Base-by-base conservation (phyloP, 2,113 vertebrate genomes). In the Tautogolabrus adspersus region DNA sequence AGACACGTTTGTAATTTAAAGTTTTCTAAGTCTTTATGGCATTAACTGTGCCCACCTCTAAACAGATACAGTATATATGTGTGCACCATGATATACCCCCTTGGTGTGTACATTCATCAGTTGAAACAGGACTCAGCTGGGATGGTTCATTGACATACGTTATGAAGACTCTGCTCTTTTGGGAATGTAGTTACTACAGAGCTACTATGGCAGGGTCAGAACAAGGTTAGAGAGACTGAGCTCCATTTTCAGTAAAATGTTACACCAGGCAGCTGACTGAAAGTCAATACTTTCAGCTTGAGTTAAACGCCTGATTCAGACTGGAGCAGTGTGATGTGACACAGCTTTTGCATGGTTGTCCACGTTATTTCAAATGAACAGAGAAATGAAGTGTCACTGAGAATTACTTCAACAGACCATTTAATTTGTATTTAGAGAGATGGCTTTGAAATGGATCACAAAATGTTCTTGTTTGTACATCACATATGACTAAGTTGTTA, bases 51-150 rank as follows among this genome's bases (percentile, higher is more conserved):
- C n/a, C n/a, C n/a, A n/a, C n/a, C n/a, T n/a, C n/a, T n/a, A n/a
- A n/a, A n/a, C n/a, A n/a, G n/a, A n/a, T n/a, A n/a, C n/a, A n/a
- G n/a, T n/a, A 67, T 18, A 18, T 8, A 0, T 49, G 47, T 19
- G 8, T 34, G 19, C 30, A 61, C 15, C n/a, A 18, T 22, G 40
- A 23, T 47, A 16, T 18, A 62, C 40, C 49, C 15, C 8, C n/a
- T 52, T 42, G 8, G n/a, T 61, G 23, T n/a, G 19, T 26, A 9
- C 21, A 44, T 37, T 67, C 56, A 55, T 49, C 1, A 15, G 55
- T 60, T 72, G 1, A 21, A 54, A 60, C 23, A 60, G 55, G 19
- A 61, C 52, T 22, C 49, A 49, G 54, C 42, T 65, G 62, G 66
- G 57, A 47, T 40, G 30, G 42, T 47, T 47, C 44, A 47, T 2